A percentile compares a stretch with the other conserved stretches of the same genome.
Conservation (phyloP, 92 coral and sea anemone genomes). For the Zoanthus sansibaricus region DNA sequence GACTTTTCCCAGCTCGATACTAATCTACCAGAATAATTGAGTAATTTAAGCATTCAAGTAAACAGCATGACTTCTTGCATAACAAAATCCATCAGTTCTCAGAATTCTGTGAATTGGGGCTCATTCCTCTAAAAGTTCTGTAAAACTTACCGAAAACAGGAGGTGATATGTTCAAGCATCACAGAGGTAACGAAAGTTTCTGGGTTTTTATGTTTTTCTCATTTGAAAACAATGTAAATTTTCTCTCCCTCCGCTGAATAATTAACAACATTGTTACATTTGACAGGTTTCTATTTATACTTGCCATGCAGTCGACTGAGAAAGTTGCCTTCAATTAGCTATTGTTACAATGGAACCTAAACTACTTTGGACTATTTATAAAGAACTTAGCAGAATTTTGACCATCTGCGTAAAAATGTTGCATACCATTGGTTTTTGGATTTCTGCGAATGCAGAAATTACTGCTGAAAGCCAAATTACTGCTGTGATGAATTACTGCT, state of each 20-base stretch:
- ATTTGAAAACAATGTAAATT: background rate
- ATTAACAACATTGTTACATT: background rate
- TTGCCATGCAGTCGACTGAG: constrained; percentile 18
- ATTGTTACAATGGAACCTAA: constrained; percentile 7
- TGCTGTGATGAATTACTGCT: too few species aligned
- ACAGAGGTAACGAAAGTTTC: background rate
- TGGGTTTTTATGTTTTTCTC: background rate
- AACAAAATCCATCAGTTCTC: background rate
- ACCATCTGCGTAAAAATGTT: constrained; percentile 19
- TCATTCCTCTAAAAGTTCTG: background rate
- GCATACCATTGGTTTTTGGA: constrained; percentile 9
- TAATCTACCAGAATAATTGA: background rate
- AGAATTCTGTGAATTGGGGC: background rate
- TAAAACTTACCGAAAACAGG: background rate
- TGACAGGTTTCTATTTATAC: constrained; percentile 28
- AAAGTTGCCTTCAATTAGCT: background rate
- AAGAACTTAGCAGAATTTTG: constrained; percentile 10
- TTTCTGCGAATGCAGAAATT: background rate
- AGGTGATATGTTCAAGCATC: background rate
- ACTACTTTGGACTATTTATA: background rate
- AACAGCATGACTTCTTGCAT: background rate
- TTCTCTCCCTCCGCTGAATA: constrained; percentile 3
- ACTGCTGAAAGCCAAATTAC: background rate
- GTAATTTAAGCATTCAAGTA: background rate
- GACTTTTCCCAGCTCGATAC: background rate